Evolutionary conservation across 2,888 invertebrate species (phyloP).

Genomic region (Andrena bicolor): DNA sequence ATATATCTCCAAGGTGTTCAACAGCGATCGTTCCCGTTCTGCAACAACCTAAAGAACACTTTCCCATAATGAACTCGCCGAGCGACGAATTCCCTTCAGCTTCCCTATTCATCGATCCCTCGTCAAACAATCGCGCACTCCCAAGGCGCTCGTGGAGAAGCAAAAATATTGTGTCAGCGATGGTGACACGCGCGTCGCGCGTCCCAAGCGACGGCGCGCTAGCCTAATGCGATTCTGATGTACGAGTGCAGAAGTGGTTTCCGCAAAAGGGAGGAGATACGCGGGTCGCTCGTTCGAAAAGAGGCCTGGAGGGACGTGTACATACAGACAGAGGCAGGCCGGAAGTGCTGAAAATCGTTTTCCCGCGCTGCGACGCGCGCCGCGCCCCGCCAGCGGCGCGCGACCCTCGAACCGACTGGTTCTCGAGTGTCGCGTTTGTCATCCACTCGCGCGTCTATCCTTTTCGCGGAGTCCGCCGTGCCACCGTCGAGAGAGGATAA

Average conservation of each 20-base stretch:
- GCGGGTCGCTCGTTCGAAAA: slow-evolving; percentile 11
- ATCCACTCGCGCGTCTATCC: slow-evolving; percentile 52
- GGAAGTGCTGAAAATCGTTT: slow-evolving; percentile 31
- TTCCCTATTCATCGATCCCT: slow-evolving; percentile 6
- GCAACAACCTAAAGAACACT: neutral
- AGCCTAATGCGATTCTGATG: slow-evolving; percentile 52
- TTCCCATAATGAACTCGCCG: slow-evolving; percentile 4
- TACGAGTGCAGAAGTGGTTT: slow-evolving; percentile 20
- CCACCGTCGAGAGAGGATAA: slow-evolving; percentile 25
- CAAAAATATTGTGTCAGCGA: slow-evolving; percentile 34
- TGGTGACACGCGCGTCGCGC: slow-evolving; percentile 11
- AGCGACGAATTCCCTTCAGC: neutral
- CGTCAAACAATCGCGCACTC: slow-evolving; percentile 12
- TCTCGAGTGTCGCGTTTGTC: slow-evolving; percentile 66
- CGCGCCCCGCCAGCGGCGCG: slow-evolving; percentile 2
- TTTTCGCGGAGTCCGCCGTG: slow-evolving; percentile 48
- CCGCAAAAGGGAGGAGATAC: neutral
- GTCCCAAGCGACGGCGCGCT: slow-evolving; percentile 11
- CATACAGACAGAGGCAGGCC: slow-evolving; percentile 6
- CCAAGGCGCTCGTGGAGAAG: neutral
- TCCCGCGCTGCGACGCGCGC: slow-evolving; percentile 21
- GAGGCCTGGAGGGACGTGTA: slow-evolving; percentile 31
- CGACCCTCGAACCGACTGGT: slow-evolving; percentile 47
- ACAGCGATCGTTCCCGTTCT: neutral
- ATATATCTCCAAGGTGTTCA: no score